Evolutionary conservation across 2,797 vertebrate genomes (phyloP), one percentile per base, ranked within the genome.

Genomic region (Danio choprae): DNA sequence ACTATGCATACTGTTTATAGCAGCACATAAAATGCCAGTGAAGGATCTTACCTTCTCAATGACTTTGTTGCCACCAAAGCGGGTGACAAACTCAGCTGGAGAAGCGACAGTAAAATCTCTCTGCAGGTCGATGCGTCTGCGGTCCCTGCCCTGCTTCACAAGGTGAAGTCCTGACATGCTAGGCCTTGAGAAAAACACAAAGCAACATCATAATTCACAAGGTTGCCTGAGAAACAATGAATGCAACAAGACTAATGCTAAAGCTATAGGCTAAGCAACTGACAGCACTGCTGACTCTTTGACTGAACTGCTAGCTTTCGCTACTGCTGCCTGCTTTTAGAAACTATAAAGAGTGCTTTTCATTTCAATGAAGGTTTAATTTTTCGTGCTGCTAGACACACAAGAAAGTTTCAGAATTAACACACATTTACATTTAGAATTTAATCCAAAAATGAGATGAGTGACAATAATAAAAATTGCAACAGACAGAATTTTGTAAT

Each of bases 131-230:
- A 96, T 93, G 41, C 97, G 97, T 87, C 96, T 95, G 74, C 97
- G 94, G 77, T 99, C 97, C 84, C 97, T 89, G 83, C 97, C 96
- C 86, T 97, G 98, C 88, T 98, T 99, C 71, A 97, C 95, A 83
- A 99, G 90, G 84, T 99, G 96, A 69, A 99, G 90, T 46, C 98
- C 97, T 22, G 97, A 99, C 97, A 99, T 99, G 83, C 97, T 99
- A 44, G 97, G 96, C 90, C 97, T 99, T 85, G 77, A 88, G 72
- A 20, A 36, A 85, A 15, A 79, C 15, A 62, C 10, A n/a, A n/a
- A 46, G n/a, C 15, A 65, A 20, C 8, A 70, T 18, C 58, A 63
- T 48, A 9, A 56, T 55, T 53, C 11, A 72, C 48, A 56, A 20
- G 41, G 18, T 22, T 18, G 16, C 40, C 44, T 71, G 20, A 62